These are phyloP conservation scores for Leptinotarsa tumamoca DNA, from an alignment of 2,888 invertebrate genomes.

Conservation along the genomic window DNA sequence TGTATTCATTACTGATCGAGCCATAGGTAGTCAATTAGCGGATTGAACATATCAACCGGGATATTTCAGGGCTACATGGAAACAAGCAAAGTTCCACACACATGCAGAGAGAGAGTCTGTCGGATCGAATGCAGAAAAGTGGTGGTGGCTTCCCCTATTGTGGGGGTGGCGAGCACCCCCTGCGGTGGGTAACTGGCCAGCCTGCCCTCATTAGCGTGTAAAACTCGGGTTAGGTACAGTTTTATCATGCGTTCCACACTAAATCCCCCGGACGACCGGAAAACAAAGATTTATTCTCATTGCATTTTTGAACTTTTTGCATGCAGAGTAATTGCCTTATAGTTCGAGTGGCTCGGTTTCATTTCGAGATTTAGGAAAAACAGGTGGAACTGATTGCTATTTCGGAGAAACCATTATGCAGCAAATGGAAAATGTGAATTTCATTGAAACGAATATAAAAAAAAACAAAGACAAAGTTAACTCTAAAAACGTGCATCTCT, in stretches of 20 bases:
- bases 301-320: conserved; percentile 49
- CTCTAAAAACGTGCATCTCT: too few relatives aligned
- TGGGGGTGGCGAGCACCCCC: conserved; percentile 52
- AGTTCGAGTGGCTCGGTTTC: conserved; percentile 18
- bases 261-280: conserved; percentile 43
- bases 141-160: conserved; percentile 41
- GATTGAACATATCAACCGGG: conserved; percentile 35
- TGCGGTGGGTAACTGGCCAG: conserved; percentile 68
- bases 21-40: conserved; percentile 38
- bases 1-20: conserved; percentile 29
- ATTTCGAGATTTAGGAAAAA: conserved; percentile 8
- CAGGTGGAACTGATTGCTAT: neutral
- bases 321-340: conserved; percentile 32
- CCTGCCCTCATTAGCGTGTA: conserved; percentile 68
- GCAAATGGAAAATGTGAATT: neutral
- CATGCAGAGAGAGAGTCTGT: conserved; percentile 27
- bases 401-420: neutral
- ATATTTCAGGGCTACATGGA: conserved; percentile 35
- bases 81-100: conserved; percentile 40
- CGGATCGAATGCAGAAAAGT: conserved; percentile 34
- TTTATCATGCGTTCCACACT: conserved; percentile 63
- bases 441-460: neutral
- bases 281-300: conserved; percentile 55
- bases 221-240: conserved; percentile 67
- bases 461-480: too few relatives aligned